Evolutionary conservation across 2,797 vertebrate genomes (phyloP), one percentile per base, ranked within the genome.

Genomic region (Phyllotis vaccarum): DNA sequence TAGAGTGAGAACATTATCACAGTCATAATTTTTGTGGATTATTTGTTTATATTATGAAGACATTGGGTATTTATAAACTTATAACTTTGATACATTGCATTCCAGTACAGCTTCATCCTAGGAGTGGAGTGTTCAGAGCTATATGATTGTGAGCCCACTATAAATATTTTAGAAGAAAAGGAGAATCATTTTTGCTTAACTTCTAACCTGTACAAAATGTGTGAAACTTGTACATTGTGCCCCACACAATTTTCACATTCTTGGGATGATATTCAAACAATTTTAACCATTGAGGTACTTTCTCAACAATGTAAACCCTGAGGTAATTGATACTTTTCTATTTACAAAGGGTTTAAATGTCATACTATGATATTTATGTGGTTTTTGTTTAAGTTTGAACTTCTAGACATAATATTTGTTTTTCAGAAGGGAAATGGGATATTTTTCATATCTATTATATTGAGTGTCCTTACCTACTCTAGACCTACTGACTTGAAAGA

Each of bases 41-140:
- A 95, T 76, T 97, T 97, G 87, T 95, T 96, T 97, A 62, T n/a
- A 88, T 89, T n/a, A 68, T 97, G 49, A 94, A 52, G 91, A 37
- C 29, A 46, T 70, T 21, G 27, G 4, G 9, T 78, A 19, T 62
- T 56, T 60, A 64, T 89, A 21, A 58, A 94, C 92, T 96, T 95
- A 76, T 74, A 88, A 21, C 24, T 85, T 93, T 54, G 13, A 37
- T 96, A 46, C 86, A 93, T 93, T 97, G 79, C 96, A 85, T 27
- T 62, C 56, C 76, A 17, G 12, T 14, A 21, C 16, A 94, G 12
- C 70, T 96, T 96, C 46, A 31, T 62, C 64, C n/a, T 34, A 68
- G 0, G 60, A 76, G 79, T 78, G 3, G 95, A 29, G 68, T 91
- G 70, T 94, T 60, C 70, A 34, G 85, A 94, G 22, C 34, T 86